Evolutionary conservation across 2,113 vertebrate genomes (phyloP).

Genomic region (Poecile atricapillus): DNA sequence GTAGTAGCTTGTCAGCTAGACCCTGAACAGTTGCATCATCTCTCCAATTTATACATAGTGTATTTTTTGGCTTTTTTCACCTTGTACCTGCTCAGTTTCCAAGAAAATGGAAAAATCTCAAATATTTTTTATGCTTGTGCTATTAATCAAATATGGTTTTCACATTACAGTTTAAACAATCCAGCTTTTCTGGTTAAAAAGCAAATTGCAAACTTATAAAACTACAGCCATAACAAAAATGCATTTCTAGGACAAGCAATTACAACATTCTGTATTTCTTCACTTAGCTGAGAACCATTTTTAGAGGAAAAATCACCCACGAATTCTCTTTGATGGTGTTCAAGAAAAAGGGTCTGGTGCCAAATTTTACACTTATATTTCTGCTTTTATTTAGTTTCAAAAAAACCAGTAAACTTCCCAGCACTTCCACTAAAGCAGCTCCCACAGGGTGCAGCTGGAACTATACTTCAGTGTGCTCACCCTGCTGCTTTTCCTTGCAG

Average conservation of each 20-base stretch:
- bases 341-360: background rate
- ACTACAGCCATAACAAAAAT: background rate
- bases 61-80: background rate
- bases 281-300: background rate
- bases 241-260: background rate
- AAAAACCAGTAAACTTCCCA: background rate
- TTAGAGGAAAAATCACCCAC: background rate
- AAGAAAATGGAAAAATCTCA: background rate
- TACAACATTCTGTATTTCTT: background rate
- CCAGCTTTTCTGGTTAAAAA: background rate
- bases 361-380: background rate
- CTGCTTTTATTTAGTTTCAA: background rate
- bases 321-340: background rate
- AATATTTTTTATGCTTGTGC: background rate
- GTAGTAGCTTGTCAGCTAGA: background rate
- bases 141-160: background rate
- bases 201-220: background rate
- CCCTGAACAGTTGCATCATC: background rate
- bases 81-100: background rate
- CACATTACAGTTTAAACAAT: background rate
- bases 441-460: background rate
- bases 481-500: background rate
- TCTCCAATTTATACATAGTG: background rate
- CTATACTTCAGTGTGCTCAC: rapidly evolving
- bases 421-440: background rate